These are phyloP conservation scores for Ganaspis brasiliensis DNA, from an alignment of 2,888 invertebrate species.

Conservation along the genomic window DNA sequence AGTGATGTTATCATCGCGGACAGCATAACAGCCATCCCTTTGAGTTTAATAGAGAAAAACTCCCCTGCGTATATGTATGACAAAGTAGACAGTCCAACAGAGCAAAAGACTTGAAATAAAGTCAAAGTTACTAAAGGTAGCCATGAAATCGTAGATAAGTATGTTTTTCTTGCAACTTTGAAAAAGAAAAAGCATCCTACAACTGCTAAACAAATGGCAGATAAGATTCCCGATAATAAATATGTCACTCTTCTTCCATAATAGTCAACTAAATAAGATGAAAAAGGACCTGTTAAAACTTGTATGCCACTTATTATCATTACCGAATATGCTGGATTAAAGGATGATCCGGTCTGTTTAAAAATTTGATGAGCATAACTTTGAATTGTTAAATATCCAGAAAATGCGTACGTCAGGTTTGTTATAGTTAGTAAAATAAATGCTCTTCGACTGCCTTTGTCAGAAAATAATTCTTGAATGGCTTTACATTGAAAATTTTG, in stretches of 20 bases:
- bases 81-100: conserved; percentile 84
- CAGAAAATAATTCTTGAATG: conserved; percentile 79
- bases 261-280: conserved; percentile 84
- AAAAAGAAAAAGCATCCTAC: conserved; percentile 84
- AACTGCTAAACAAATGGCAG: conserved; percentile 82
- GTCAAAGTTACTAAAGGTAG: conserved; percentile 84
- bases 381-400: conserved; percentile 84
- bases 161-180: conserved; percentile 81
- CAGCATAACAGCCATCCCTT: conserved; percentile 85
- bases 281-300: conserved; percentile 82
- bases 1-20: conserved; percentile 84
- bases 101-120: conserved; percentile 84
- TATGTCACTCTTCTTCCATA: conserved; percentile 84
- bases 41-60: conserved; percentile 85
- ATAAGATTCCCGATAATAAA: conserved; percentile 84
- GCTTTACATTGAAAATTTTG: background rate
- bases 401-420: conserved; percentile 85
- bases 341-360: conserved; percentile 81
- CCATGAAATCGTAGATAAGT: conserved; percentile 81
- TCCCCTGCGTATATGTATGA: conserved; percentile 85
- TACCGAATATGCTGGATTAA: conserved; percentile 82
- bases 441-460: conserved; percentile 82
- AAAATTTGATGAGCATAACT: conserved; percentile 85
- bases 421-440: conserved; percentile 84
- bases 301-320: conserved; percentile 83